Evolutionary conservation across 35 echinoderm and acorn worm species (phyloP).

Genomic region (Eucidaris tribuloides): DNA sequence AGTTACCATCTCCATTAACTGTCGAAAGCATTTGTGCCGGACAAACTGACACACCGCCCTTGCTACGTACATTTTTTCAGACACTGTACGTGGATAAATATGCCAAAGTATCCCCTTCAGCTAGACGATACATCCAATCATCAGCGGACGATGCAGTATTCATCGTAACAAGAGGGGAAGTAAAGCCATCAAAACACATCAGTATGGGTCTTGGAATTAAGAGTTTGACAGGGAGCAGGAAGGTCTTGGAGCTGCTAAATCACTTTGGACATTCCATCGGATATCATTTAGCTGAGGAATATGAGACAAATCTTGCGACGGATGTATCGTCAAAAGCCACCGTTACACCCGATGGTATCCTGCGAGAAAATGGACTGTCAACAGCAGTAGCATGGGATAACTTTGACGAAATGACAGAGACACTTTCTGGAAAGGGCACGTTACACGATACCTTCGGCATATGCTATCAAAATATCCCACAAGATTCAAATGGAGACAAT

Average conservation of each 20-base stretch:
- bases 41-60: not conserved
- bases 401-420: not conserved
- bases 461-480: not conserved
- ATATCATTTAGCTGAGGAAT: constrained; percentile 15
- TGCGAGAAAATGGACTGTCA: not conserved
- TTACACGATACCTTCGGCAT: constrained; percentile 28
- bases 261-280: constrained; percentile 24
- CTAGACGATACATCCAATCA: not conserved
- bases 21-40: not conserved
- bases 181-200: constrained; percentile 37
- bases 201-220: constrained; percentile 18
- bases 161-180: constrained; percentile 26
- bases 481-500: not conserved
- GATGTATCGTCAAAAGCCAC: not conserved
- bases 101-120: not conserved
- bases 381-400: constrained; percentile 28
- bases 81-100: not conserved
- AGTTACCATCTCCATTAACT: not conserved
- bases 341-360: not conserved
- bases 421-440: not conserved
- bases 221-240: constrained; percentile 22
- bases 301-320: constrained; percentile 12
- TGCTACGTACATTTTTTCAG: not conserved
- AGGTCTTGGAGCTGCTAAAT: constrained; percentile 8
- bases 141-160: constrained; percentile 9